Conservation (phyloP, 2,113 vertebrate genomes). For the Rhombomys opimus region DNA sequence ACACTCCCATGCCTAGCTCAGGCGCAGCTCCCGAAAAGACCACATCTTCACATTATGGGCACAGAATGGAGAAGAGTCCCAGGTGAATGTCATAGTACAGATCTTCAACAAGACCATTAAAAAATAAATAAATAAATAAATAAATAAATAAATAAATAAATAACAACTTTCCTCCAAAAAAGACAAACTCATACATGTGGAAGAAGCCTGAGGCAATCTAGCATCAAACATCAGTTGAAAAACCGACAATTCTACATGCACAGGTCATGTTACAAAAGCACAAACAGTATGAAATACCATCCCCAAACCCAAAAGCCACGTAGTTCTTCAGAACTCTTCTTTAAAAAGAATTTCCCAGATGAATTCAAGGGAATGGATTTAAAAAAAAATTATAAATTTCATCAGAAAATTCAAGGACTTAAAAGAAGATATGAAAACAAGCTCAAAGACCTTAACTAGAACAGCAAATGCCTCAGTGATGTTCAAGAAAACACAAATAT, state of each 20-base stretch:
- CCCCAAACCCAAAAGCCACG: not conserved
- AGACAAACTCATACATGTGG: not conserved
- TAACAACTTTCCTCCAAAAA: not conserved
- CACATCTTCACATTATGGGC: not conserved
- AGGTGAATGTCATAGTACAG: not conserved
- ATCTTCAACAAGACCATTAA: not conserved
- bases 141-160: no score
- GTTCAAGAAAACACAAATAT: not conserved
- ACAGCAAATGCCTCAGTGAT: not conserved
- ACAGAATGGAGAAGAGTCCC: not conserved
- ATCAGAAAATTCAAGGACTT: not conserved
- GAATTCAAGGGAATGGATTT: not conserved
- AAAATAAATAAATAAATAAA: no score
- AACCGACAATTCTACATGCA: not conserved
- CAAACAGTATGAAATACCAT: not conserved
- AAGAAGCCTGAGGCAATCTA: not conserved
- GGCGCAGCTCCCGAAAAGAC: not conserved
- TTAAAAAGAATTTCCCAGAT: not conserved
- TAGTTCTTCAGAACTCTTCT: not conserved
- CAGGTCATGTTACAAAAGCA: not conserved
- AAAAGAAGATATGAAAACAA: not conserved
- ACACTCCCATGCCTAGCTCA: not conserved
- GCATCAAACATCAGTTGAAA: not conserved
- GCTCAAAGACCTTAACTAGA: not conserved
- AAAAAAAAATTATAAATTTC: not conserved